phyloP scores from a whole-genome alignment of 2,113 vertebrate species.

The Herpetotheres cachinnans region DNA sequence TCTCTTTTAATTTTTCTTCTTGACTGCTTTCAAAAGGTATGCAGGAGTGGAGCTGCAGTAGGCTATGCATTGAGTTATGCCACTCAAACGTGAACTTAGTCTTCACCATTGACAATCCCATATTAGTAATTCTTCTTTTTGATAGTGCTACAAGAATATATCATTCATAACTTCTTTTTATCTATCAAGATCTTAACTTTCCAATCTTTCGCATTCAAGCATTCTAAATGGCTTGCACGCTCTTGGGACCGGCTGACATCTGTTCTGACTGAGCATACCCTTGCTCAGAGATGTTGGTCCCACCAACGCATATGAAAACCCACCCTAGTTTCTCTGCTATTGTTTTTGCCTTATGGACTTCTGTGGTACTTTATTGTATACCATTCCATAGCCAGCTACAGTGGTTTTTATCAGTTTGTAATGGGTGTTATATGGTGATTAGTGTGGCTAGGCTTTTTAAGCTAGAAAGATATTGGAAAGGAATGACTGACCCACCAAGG shows the following conservation, averaged over 20 bases:
- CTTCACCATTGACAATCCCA: background rate
- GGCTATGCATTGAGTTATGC: background rate
- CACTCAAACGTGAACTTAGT: background rate
- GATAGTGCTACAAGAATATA: background rate
- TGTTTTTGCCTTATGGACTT: background rate
- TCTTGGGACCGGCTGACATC: background rate
- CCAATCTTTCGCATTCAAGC: background rate
- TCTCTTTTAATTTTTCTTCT: background rate
- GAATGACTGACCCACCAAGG: too few species aligned
- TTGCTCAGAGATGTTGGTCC: fast-evolving
- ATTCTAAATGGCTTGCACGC: background rate
- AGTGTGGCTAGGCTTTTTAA: background rate
- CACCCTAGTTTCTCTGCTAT: background rate
- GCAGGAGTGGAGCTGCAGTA: background rate
- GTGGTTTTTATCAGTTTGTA: background rate
- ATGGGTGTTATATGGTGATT: background rate
- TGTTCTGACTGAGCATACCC: fast-evolving
- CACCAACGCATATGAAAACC: fast-evolving
- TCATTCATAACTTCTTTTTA: background rate
- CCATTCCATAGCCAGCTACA: background rate
- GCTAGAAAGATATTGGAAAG: background rate
- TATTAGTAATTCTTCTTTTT: background rate
- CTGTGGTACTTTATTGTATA: background rate
- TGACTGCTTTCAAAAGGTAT: background rate
- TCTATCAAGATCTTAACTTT: background rate